Evolutionary conservation across 2,797 vertebrate genomes (phyloP), one percentile per base, ranked within the genome.

Genomic region (Chromobotia macracanthus): DNA sequence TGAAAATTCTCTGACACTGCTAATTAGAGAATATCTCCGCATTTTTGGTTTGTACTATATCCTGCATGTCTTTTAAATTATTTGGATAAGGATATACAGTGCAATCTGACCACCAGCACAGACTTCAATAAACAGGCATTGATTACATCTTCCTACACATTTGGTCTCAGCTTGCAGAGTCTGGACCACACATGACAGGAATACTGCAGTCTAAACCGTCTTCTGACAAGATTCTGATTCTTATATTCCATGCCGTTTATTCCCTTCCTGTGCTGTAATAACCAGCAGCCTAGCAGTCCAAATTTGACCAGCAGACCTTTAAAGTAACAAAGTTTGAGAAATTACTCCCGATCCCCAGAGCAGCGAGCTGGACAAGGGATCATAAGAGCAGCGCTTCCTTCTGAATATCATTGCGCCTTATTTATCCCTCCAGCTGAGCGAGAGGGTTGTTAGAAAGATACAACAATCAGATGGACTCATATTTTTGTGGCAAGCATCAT

Each of bases 401-500:
- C 44, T 72, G 41, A 72, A 77, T 70, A 53, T 61, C 8, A 79
- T 41, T 16, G 53, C 31, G 56, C 67, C 53, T 67, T 69, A 68
- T 80, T 75, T 78, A 75, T 83, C 46, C 79, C 77, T 80, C 55
- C n/a, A 83, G 55, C 74, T 56, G 69, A 69, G 50, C 68, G 44
- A 73, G 28, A 77, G 10, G 50, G 31, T 48, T 56, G 55, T n/a
- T 25, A 35, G 41, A 64, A 74, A 74, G 35, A 63, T 64, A 0
- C 41, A 28, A 64, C 46, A 65, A 66, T 66, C 46, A 25, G 61
- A 75, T 65, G 44, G 72, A 38, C 35, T 2, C 31, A 31, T 10
- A 12, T 46, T 28, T 60, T 60, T 61, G 56, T 38, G 35, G 35
- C 35, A 64, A 63, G 28, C 7, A 2, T 60, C 15, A 2, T 41